These are phyloP conservation scores for Carposina sasakii DNA, from an alignment of 1,140 invertebrate species.

Conservation along the genomic window DNA sequence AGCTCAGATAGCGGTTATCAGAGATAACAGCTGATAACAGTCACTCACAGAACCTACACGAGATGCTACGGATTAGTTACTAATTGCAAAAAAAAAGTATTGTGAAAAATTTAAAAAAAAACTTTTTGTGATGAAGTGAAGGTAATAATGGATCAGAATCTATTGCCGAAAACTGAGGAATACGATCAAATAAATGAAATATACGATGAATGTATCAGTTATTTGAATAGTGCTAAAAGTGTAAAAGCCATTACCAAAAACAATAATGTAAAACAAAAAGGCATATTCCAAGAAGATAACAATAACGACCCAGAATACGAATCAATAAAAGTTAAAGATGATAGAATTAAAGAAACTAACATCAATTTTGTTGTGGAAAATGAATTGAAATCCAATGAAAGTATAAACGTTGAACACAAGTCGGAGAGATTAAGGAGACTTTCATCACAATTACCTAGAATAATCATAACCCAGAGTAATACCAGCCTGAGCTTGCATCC, in stretches of 20 bases:
- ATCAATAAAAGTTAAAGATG: constrained; percentile 18
- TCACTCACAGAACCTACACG: too few relatives aligned
- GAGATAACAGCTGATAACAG: too few relatives aligned
- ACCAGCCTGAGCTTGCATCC: too few relatives aligned
- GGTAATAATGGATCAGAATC: constrained; percentile 15
- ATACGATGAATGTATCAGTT: constrained; percentile 58
- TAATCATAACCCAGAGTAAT: constrained; percentile 58
- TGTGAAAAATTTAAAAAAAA: too few relatives aligned
- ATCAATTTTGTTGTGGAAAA: constrained; percentile 37
- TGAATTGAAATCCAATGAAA: constrained; percentile 37
- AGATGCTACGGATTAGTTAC: too few relatives aligned
- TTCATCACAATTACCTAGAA: constrained; percentile 54
- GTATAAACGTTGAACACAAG: constrained; percentile 31
- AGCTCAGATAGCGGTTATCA: too few relatives aligned
- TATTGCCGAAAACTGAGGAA: constrained; percentile 30
- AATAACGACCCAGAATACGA: constrained; percentile 31
- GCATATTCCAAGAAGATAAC: constrained; percentile 13
- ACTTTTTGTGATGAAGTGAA: too few relatives aligned
- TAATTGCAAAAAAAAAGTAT: too few relatives aligned
- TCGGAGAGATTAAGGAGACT: constrained; percentile 51
- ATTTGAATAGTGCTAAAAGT: constrained; percentile 38
- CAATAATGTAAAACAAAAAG: not conserved
- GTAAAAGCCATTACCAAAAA: constrained; percentile 5
- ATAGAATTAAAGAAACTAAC: constrained; percentile 16
- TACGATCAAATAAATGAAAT: constrained; percentile 46